Evolutionary conservation across 2,888 invertebrate genomes (phyloP).

Genomic region (Anagyrus pseudococci): DNA sequence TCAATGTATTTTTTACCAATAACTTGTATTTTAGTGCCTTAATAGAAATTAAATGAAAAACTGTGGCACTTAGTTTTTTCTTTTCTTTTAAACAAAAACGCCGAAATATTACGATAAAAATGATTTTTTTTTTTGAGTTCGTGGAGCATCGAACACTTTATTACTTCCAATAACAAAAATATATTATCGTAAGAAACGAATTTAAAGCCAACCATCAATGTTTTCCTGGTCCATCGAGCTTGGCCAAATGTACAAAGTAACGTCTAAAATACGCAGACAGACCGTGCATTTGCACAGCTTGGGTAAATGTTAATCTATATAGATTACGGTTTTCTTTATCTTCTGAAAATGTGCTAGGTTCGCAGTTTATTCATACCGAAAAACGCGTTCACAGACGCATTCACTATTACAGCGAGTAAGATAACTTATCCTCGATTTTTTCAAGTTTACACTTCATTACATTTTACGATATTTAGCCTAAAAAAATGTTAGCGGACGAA

Average conservation of each 20-base stretch:
- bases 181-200: constrained; percentile 53
- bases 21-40: constrained; percentile 37
- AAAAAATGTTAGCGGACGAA: constrained; percentile 39
- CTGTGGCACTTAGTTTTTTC: constrained; percentile 9
- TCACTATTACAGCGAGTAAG: constrained; percentile 34
- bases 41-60: constrained; percentile 31
- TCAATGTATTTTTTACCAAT: constrained; percentile 27
- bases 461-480: constrained; percentile 38
- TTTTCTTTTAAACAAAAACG: constrained; percentile 24
- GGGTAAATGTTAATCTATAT: constrained; percentile 35
- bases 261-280: constrained; percentile 37
- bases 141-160: constrained; percentile 42
- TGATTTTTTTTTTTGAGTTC: constrained; percentile 25
- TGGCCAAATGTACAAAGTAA: constrained; percentile 40
- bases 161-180: constrained; percentile 56
- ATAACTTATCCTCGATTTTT: constrained; percentile 34
- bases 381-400: constrained; percentile 29
- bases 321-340: constrained; percentile 25
- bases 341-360: constrained; percentile 40
- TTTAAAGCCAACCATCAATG: constrained; percentile 48
- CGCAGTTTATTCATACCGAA: constrained; percentile 38
- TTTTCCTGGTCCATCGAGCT: constrained; percentile 34
- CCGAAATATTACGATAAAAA: constrained; percentile 36
- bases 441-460: constrained; percentile 35
- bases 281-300: constrained; percentile 34